Base-by-base conservation (phyloP, 2,113 vertebrate genomes). In the Lutjanus erythropterus region DNA sequence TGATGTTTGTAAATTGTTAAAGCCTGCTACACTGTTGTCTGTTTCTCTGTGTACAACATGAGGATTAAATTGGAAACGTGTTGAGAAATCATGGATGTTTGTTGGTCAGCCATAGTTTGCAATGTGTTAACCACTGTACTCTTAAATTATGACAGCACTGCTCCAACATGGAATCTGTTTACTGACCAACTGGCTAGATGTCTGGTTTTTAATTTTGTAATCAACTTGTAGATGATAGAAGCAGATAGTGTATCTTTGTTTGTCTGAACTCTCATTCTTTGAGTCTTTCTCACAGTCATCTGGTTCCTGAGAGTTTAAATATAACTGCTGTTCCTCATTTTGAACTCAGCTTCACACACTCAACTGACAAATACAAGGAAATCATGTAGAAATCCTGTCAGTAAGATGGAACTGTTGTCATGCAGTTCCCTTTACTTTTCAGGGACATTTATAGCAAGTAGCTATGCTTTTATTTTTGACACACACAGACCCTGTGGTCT, bases 241-340 rank as follows among this genome's bases (percentile, higher is more conserved):
- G 31, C 29, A 14, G 27, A 6, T 29, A 11, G 52, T 31, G 6
- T 25, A 10, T 35, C 21, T 60, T 9, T 2, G 46, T 29, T 52
- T 52, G 14, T 64, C 4, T 42, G 47, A 19, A 58, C 18, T n/a
- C n/a, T n/a, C n/a, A n/a, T n/a, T n/a, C n/a, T n/a, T n/a, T n/a
- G n/a, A 5, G 11, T 1, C 11, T 37, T 58, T 73, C 71, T 61
- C 64, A 60, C 44, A 33, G 41, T 41, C 4, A 4, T 23, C 49
- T 35, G 62, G 46, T 50, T 50, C 31, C n/a, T 50, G 11, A 65
- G 11, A 23, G n/a, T 50, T 50, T 27, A 55, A 67, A 73, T 35
- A 59, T 9, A 50, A 59, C 15, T 33, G 5, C 0, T 9, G 67
- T 83, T 82, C 66, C 72, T 76, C 41, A 58, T 75, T 76, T 56